A percentile compares a stretch with the other conserved stretches of the same genome.
These are phyloP conservation scores for Marcusenius ussheri DNA, from an alignment of 2,113 vertebrate genomes.

Conservation along the genomic window DNA sequence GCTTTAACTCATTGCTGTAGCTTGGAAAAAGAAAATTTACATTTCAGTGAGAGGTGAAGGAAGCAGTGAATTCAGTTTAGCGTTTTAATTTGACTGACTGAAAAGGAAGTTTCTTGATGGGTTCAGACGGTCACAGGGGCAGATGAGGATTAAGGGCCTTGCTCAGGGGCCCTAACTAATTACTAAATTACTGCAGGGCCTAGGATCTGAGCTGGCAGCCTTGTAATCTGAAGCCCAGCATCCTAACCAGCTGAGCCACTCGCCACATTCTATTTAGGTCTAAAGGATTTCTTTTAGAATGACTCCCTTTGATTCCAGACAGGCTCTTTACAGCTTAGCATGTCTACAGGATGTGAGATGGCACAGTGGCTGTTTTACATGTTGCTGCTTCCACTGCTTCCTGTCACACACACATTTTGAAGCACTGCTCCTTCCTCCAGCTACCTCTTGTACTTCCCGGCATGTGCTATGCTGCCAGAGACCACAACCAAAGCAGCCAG, in stretches of 20 bases:
- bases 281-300: neutral
- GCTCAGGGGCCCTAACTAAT: neutral
- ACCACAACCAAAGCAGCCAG: constrained; percentile 50
- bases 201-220: neutral
- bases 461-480: constrained; percentile 45
- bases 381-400: neutral
- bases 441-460: constrained; percentile 44
- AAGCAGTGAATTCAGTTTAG: neutral
- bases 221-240: neutral
- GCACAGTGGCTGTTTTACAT: neutral
- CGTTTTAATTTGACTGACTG: neutral
- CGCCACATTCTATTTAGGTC: neutral
- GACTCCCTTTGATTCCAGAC: neutral
- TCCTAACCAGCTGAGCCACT: neutral
- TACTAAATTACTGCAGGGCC: neutral
- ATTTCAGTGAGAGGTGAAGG: neutral
- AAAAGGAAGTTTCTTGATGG: neutral
- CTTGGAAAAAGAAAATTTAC: neutral
- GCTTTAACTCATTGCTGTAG: neutral
- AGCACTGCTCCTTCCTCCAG: neutral
- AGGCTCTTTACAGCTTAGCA: neutral
- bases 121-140: neutral
- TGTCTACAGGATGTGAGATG: neutral
- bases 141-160: neutral
- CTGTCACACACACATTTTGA: constrained; percentile 23